phyloP scores from a whole-genome alignment of 1,140 invertebrate genomes.

The Pissodes strobi region DNA sequence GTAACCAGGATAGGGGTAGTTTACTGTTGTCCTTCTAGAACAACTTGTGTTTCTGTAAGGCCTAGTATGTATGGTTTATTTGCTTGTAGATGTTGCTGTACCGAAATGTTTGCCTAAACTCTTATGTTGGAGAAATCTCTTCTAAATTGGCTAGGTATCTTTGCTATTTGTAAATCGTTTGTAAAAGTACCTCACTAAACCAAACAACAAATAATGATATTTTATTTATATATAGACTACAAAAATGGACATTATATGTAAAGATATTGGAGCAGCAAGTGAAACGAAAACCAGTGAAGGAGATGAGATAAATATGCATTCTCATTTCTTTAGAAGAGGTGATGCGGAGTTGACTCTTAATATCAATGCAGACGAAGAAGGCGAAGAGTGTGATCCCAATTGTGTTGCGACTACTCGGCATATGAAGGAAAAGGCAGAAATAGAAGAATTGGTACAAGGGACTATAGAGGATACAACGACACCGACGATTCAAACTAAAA shows the following conservation, averaged over 20 bases:
- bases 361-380: no score
- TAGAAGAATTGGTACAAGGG: constrained; percentile 12
- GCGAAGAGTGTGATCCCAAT: constrained; percentile 1
- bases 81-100: no score
- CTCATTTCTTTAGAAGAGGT: background rate
- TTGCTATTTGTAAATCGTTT: no score
- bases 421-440: constrained; percentile 13
- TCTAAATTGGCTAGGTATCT: no score
- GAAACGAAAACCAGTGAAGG: background rate
- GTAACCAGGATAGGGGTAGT: no score
- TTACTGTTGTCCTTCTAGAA: no score
- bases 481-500: constrained; percentile 8
- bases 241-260: background rate
- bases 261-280: background rate
- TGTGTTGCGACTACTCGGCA: constrained; percentile 14
- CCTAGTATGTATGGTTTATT: no score
- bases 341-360: background rate
- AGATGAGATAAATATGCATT: background rate
- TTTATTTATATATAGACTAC: background rate
- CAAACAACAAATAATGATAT: no score
- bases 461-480: background rate
- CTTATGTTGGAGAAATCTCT: no score
- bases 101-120: no score
- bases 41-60: no score
- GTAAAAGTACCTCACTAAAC: no score